These are phyloP conservation scores for Brachirus orientalis DNA, from an alignment of 2,113 vertebrate species.

Conservation along the genomic window DNA sequence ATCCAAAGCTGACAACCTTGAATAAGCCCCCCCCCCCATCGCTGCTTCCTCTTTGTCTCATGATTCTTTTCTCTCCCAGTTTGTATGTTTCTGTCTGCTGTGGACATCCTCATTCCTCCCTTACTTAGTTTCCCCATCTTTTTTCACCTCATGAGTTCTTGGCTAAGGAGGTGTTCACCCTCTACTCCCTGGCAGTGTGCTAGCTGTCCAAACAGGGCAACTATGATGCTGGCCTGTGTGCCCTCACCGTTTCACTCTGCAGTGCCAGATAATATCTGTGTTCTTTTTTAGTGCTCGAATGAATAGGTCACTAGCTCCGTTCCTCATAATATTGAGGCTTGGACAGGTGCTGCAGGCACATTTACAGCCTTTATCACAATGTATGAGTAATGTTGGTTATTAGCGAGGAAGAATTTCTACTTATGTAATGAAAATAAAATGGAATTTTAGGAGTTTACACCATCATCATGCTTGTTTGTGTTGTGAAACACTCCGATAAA, in stretches of 20 bases:
- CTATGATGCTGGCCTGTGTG: constrained; percentile 84
- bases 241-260: constrained; percentile 81
- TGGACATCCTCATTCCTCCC: constrained; percentile 11
- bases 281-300: constrained; percentile 67
- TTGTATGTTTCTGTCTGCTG: constrained; percentile 5
- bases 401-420: background rate
- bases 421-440: constrained; percentile 6
- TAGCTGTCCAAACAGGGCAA: constrained; percentile 86
- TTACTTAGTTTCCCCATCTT: constrained; percentile 1
- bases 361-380: constrained; percentile 4
- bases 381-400: background rate
- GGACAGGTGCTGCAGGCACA: constrained; percentile 4
- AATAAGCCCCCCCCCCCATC: constrained; percentile 29
- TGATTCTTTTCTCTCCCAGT: constrained; percentile 16
- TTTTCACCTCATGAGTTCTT: constrained; percentile 36
- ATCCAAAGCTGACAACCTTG: constrained; percentile 56
- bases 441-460: background rate
- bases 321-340: background rate
- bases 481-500: background rate
- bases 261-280: constrained; percentile 38
- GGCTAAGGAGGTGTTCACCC: constrained; percentile 85
- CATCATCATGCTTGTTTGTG: background rate
- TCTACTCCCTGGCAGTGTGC: constrained; percentile 82
- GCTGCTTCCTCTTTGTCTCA: constrained; percentile 20
- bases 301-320: constrained; percentile 76